These are phyloP conservation scores for Nanger granti DNA, from an alignment of 2,113 vertebrate species.

Conservation along the genomic window DNA sequence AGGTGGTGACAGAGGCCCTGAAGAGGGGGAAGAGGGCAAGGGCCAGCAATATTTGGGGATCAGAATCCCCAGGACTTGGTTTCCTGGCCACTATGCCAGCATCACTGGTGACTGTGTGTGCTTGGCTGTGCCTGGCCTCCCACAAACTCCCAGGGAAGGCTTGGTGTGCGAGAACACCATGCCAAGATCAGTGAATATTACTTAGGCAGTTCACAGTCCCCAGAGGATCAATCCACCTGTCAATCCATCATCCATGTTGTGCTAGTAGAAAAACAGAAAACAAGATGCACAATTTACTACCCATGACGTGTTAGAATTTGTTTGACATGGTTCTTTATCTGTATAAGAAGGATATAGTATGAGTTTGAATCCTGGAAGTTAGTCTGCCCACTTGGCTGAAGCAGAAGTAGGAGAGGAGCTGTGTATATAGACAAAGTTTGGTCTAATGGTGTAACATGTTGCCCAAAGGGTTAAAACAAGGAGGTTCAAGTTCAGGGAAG, in stretches of 20 bases:
- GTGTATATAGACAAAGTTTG: accelerated
- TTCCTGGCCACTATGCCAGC: accelerated
- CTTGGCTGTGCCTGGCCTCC: background rate
- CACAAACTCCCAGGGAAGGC: background rate
- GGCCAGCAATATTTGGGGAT: background rate
- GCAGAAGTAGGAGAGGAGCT: background rate
- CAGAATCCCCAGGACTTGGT: background rate
- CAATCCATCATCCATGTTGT: background rate
- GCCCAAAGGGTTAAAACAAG: no score
- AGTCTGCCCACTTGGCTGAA: background rate
- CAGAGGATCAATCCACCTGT: background rate
- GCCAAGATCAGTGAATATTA: background rate
- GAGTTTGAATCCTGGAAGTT: background rate
- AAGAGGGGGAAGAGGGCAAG: background rate
- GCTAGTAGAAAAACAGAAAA: background rate
- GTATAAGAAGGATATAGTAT: background rate
- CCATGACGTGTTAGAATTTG: background rate
- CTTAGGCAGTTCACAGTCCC: background rate
- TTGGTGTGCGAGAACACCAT: background rate
- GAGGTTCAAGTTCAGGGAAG: no score
- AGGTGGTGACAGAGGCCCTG: background rate
- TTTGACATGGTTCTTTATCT: background rate
- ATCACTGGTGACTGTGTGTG: background rate
- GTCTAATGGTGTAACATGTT: accelerated
- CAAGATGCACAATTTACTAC: accelerated